A percentile compares a stretch with the other conserved stretches of the same genome.
Evolutionary conservation across 64 coral and sea anemone species (phyloP).

Genomic region (Stichodactyla mertensii): DNA sequence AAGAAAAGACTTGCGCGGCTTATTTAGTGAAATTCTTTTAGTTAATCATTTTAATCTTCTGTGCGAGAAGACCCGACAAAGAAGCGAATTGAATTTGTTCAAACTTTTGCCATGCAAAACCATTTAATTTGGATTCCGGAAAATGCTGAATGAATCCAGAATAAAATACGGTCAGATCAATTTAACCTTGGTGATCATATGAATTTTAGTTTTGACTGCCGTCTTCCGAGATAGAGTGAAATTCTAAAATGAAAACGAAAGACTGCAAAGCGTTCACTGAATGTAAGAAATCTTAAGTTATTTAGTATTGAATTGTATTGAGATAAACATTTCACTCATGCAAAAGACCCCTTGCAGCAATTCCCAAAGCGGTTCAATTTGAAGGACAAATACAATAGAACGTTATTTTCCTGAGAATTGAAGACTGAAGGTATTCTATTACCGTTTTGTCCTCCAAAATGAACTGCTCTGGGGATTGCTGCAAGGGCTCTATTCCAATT

Average conservation of each 20-base stretch:
- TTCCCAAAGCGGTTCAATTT: background rate
- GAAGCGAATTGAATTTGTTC: background rate
- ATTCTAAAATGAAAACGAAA: background rate
- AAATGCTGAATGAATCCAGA: background rate
- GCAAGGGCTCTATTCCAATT: too few species aligned
- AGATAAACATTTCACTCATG: background rate
- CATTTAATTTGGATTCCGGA: background rate
- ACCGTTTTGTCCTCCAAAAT: background rate
- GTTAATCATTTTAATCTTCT: background rate
- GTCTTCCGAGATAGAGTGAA: too few species aligned
- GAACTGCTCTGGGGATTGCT: too few species aligned
- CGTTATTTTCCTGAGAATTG: too few species aligned
- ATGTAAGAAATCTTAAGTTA: background rate
- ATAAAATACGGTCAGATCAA: background rate
- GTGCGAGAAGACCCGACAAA: background rate
- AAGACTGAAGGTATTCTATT: background rate
- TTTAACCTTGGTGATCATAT: too few species aligned
- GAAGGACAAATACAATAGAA: too few species aligned
- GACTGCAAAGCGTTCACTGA: too few species aligned
- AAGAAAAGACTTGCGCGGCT: background rate
- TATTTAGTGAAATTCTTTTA: background rate
- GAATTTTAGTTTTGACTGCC: too few species aligned
- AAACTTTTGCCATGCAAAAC: background rate
- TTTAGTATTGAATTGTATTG: background rate
- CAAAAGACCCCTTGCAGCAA: background rate